Conservation (phyloP, 2,113 vertebrate species). For the Laticauda colubrina region DNA sequence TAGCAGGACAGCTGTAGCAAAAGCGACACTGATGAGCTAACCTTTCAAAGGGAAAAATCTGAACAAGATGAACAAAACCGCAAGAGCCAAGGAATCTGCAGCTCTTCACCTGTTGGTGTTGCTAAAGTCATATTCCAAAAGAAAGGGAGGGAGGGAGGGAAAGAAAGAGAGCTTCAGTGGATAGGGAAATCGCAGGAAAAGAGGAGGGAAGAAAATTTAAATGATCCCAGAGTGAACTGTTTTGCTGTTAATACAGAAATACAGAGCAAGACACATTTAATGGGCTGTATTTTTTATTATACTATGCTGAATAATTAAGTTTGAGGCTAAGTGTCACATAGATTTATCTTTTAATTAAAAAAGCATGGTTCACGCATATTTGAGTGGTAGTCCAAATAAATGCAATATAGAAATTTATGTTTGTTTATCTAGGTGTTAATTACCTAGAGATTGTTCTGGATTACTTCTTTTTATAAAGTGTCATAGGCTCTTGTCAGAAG, state of each 20-base stretch:
- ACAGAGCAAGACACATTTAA: slow-evolving; percentile 99
- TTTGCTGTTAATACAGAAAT: slow-evolving; percentile 99
- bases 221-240: slow-evolving; percentile 93
- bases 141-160: slow-evolving; percentile 3
- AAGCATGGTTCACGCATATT: slow-evolving; percentile 99
- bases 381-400: slow-evolving; percentile 99
- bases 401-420: slow-evolving; percentile 99
- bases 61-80: neutral
- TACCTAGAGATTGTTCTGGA: slow-evolving; percentile 99
- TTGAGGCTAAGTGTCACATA: slow-evolving; percentile 98
- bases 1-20: neutral
- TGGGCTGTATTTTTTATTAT: slow-evolving; percentile 99
- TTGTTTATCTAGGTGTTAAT: slow-evolving; percentile 99
- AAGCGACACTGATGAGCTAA: slow-evolving; percentile 9
- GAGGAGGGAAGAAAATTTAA: slow-evolving; percentile 85
- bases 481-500: slow-evolving; percentile 84
- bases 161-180: slow-evolving; percentile 40
- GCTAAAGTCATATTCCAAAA: slow-evolving; percentile 48
- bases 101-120: slow-evolving; percentile 75
- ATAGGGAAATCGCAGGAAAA: slow-evolving; percentile 67
- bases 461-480: slow-evolving; percentile 91
- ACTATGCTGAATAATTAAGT: slow-evolving; percentile 99
- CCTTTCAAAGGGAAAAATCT: slow-evolving; percentile 41
- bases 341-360: slow-evolving; percentile 99
- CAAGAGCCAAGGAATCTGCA: slow-evolving; percentile 37